Conservation (phyloP, 2,888 invertebrate genomes). For the Protophormia terraenovae region DNA sequence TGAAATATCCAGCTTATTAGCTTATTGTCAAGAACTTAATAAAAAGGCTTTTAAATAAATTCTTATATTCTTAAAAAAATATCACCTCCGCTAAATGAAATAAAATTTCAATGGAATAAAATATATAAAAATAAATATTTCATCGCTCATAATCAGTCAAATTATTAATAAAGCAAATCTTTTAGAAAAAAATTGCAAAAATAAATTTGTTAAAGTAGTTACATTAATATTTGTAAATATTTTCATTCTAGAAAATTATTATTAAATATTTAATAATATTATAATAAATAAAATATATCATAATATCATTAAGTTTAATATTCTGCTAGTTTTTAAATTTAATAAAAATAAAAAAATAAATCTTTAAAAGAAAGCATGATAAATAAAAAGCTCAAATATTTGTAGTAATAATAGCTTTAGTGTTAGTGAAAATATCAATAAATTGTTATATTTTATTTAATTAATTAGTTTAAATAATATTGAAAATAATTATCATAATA, state of each 20-base stretch:
- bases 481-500: not conserved
- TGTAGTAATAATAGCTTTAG: not conserved
- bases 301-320: slow-evolving; percentile 12
- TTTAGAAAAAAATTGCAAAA: not conserved
- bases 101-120: not conserved
- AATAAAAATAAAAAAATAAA: not conserved
- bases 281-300: not conserved
- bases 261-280: not conserved
- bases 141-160: slow-evolving; percentile 34
- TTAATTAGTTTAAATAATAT: not conserved
- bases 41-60: not conserved
- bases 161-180: slow-evolving; percentile 24
- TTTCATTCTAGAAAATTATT: slow-evolving; percentile 31
- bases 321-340: not conserved
- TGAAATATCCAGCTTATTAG: not conserved
- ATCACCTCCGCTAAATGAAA: not conserved
- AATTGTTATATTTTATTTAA: slow-evolving; percentile 6
- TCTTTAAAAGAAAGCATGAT: not conserved
- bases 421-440: slow-evolving; percentile 5
- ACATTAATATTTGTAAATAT: slow-evolving; percentile 19
- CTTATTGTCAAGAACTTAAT: not conserved
- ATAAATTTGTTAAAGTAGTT: not conserved
- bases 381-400: slow-evolving; percentile 15
- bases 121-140: not conserved
- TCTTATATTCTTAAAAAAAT: not conserved